A percentile compares a stretch with the other conserved stretches of the same genome.
These are phyloP conservation scores for Lasioglossum vierecki DNA, from an alignment of 2,888 invertebrate genomes.

Conservation along the genomic window DNA sequence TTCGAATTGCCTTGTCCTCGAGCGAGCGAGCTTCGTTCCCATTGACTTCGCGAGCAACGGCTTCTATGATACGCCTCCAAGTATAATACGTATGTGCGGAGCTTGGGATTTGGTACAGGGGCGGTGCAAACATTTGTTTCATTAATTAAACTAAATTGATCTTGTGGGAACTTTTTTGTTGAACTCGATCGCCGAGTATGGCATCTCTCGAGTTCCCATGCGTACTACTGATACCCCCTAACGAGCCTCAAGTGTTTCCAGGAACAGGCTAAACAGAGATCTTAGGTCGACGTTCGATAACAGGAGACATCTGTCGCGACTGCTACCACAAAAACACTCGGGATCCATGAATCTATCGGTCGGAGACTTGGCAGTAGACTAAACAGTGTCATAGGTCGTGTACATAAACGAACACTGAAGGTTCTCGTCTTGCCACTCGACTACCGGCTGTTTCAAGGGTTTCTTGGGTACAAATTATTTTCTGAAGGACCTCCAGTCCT, in stretches of 20 bases:
- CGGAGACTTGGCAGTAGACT: slow-evolving; percentile 61
- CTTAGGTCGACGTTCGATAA: slow-evolving; percentile 39
- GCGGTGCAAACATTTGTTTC: background rate
- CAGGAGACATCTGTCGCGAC: slow-evolving; percentile 40
- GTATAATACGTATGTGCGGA: background rate
- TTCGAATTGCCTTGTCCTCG: slow-evolving; percentile 19
- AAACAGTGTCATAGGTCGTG: slow-evolving; percentile 69
- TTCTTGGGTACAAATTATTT: slow-evolving; percentile 61
- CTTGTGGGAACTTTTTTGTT: background rate
- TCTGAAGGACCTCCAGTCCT: slow-evolving; percentile 30
- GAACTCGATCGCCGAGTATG: background rate
- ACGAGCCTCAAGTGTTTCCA: slow-evolving; percentile 38
- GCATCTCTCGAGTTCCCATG: background rate
- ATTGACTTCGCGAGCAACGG: slow-evolving; percentile 28
- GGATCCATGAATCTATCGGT: slow-evolving; percentile 41
- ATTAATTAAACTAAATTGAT: background rate
- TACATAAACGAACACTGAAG: slow-evolving; percentile 62
- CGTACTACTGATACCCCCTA: background rate
- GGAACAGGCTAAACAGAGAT: slow-evolving; percentile 44
- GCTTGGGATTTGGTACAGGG: background rate
- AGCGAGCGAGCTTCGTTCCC: slow-evolving; percentile 12
- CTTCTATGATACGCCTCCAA: background rate
- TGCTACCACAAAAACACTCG: slow-evolving; percentile 50
- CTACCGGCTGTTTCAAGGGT: slow-evolving; percentile 62
- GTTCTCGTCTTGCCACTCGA: slow-evolving; percentile 57